Evolutionary conservation across 1,140 invertebrate genomes (phyloP), one percentile per base, ranked within the genome.

Genomic region (Trichonephila inaurata): DNA sequence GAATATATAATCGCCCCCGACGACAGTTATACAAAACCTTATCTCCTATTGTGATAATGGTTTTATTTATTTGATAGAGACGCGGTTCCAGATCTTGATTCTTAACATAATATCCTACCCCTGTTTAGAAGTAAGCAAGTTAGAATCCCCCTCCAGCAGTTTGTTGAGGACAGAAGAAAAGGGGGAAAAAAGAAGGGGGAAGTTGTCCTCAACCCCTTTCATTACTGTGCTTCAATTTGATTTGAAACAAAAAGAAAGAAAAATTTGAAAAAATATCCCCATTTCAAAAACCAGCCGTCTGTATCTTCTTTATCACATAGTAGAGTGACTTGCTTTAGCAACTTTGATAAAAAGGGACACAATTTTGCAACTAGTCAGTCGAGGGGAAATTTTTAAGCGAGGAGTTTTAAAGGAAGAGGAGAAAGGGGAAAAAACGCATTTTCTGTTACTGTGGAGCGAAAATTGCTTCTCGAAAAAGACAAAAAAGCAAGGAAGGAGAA

Each of bases 221-320:
- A 93, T 93, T 93, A 93, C 92, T 58, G 69, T 18, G 24, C 85
- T 93, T 88, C 86, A 93, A 93, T 93, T 93, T 93, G 92, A 93
- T 93, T 93, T 93, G 92, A 93, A 93, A 93, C 92, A 93, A 93
- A 93, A 93, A 88, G 92, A 24, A 92, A 88, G 87, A 93, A 92
- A 62, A 93, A 64, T 44, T 89, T 14, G 33, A 93, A 88, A 93
- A 93, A 93, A 93, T 72, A 88, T 77, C 85, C 60, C 86, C 85
- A 89, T 89, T 93, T 93, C 85, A 89, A 93, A 93, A 93, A 28
- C 86, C 85, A 93, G 85, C 92, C 92, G 85, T 88, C 92, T 93
- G 92, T 82, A 82, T 88, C 92, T 93, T 93, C 86, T 89, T 89
- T 93, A 93, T 93, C 92, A 93, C 86, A 93, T 93, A 93, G 92